Evolutionary conservation across 2,113 vertebrate genomes (phyloP).

Genomic region (Eidolon helvum): DNA sequence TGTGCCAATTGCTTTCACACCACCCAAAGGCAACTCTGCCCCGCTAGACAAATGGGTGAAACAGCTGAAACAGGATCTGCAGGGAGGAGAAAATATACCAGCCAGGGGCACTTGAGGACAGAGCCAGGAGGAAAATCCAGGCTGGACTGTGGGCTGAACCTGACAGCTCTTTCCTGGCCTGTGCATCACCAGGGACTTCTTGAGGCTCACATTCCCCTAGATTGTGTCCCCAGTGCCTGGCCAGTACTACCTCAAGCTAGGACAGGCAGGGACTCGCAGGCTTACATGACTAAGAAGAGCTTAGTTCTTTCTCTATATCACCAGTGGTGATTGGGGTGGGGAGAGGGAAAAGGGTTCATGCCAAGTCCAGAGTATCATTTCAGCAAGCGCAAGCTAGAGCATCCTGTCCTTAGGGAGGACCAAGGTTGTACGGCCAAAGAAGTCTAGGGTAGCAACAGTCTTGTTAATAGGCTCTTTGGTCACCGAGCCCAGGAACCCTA

Average conservation of each 20-base stretch:
- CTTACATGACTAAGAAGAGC: neutral
- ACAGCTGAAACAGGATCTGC: neutral
- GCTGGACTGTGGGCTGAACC: neutral
- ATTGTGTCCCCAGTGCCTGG: neutral
- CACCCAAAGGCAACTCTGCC: neutral
- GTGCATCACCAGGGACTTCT: neutral
- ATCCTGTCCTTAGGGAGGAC: neutral
- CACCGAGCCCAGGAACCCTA: neutral
- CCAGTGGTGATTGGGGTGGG: accelerated
- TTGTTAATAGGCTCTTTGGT: accelerated
- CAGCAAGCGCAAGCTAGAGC: neutral
- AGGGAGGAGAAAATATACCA: neutral
- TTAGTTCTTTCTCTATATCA: neutral
- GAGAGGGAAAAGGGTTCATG: neutral
- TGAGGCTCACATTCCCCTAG: neutral
- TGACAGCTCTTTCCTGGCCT: neutral
- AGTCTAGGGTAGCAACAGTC: neutral
- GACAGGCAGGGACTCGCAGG: neutral
- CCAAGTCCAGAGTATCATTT: neutral
- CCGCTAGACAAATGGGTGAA: neutral
- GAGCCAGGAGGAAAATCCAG: neutral
- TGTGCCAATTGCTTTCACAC: accelerated
- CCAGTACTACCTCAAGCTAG: neutral
- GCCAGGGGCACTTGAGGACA: neutral
- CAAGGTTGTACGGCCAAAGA: neutral